These are phyloP conservation scores for Huso huso DNA, from an alignment of 2,797 vertebrate genomes.

Conservation along the genomic window DNA sequence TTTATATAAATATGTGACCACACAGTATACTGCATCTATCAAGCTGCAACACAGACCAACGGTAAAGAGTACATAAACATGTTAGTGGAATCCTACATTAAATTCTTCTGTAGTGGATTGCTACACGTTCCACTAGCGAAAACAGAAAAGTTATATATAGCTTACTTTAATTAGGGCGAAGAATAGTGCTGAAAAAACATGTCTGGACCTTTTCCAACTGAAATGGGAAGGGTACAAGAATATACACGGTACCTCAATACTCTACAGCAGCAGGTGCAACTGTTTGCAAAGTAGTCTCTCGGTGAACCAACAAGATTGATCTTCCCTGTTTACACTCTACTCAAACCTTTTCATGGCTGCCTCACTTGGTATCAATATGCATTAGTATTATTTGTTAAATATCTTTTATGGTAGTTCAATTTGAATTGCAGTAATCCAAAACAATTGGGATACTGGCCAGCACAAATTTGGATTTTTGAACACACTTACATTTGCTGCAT, in stretches of 20 bases:
- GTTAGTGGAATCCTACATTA: not conserved
- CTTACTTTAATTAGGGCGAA: slow-evolving; percentile 19
- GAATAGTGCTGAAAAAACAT: slow-evolving; percentile 5
- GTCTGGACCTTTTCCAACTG: not conserved
- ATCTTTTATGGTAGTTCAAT: no score
- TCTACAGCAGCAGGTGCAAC: not conserved
- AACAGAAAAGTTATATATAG: slow-evolving; percentile 7
- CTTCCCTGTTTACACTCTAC: slow-evolving; percentile 1
- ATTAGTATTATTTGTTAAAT: no score
- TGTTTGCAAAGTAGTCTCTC: not conserved
- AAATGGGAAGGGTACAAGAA: slow-evolving; percentile 1
- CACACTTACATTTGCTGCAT: no score
- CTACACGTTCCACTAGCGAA: not conserved
- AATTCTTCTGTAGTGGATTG: not conserved
- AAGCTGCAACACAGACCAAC: no score
- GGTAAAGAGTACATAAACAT: no score
- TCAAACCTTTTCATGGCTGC: no score
- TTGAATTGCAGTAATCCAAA: no score
- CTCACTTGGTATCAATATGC: no score
- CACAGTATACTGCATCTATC: no score
- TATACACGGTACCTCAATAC: not conserved
- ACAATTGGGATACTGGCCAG: no score
- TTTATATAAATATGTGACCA: no score
- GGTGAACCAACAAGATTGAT: not conserved
- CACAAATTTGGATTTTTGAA: no score